Conservation (phyloP, 2,888 invertebrate species). For the Pseudanteris insignis region DNA sequence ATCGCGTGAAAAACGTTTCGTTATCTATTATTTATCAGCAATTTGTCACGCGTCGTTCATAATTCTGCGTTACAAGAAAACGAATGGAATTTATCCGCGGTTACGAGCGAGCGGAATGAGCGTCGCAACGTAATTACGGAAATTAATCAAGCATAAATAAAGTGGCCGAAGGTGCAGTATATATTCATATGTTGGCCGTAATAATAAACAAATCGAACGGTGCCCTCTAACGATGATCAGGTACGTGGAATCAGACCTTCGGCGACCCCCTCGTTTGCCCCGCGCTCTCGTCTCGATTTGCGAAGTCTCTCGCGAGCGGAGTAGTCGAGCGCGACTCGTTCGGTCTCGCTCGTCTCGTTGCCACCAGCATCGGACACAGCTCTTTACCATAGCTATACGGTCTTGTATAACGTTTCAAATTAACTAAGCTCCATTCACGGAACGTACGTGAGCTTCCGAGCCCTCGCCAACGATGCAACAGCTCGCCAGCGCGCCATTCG, state of each 20-base stretch:
- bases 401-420: slow-evolving; percentile 58
- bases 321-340: slow-evolving; percentile 28
- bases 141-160: slow-evolving; percentile 24
- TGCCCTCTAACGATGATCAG: slow-evolving; percentile 45
- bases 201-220: slow-evolving; percentile 42
- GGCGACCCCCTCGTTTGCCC: slow-evolving; percentile 30
- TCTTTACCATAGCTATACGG: slow-evolving; percentile 37
- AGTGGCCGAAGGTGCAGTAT: slow-evolving; percentile 16
- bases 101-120: no score
- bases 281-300: slow-evolving; percentile 34
- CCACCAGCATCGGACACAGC: slow-evolving; percentile 32
- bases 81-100: no score
- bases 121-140: slow-evolving; percentile 19
- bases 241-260: slow-evolving; percentile 44
- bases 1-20: no score
- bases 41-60: no score
- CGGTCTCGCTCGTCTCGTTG: slow-evolving; percentile 32
- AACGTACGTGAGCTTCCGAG: slow-evolving; percentile 56
- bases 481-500: slow-evolving; percentile 39
- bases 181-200: slow-evolving; percentile 35
- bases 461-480: slow-evolving; percentile 36
- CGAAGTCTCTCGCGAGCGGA: slow-evolving; percentile 39
- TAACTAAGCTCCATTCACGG: slow-evolving; percentile 56
- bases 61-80: no score
- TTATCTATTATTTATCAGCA: no score